Evolutionary conservation across 2,888 invertebrate genomes (phyloP).

Genomic region (Oscheius myriophilus): DNA sequence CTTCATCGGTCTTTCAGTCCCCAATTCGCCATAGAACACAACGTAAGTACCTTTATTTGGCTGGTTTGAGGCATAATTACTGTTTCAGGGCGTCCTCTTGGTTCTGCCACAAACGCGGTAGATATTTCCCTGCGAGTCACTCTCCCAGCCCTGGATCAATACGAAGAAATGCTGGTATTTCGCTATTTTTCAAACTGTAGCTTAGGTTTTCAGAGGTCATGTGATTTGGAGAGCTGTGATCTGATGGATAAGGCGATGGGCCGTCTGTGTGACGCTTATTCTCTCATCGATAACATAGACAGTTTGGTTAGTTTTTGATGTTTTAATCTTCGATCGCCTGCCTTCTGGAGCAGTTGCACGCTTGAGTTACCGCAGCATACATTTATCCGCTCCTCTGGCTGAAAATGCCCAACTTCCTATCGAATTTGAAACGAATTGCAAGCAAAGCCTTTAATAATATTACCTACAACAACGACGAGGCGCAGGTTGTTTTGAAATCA

Average conservation of each 20-base stretch:
- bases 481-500: too few relatives aligned
- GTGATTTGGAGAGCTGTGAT: slow-evolving; percentile 14
- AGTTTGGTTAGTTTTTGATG: slow-evolving; percentile 4
- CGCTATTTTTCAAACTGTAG: background rate
- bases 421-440: too few relatives aligned
- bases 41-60: background rate
- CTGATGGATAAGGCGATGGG: slow-evolving; percentile 7
- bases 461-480: too few relatives aligned
- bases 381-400: too few relatives aligned
- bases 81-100: background rate
- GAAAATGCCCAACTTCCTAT: too few relatives aligned
- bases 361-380: too few relatives aligned
- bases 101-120: too few relatives aligned
- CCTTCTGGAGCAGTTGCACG: too few relatives aligned
- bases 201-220: background rate
- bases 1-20: background rate
- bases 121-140: background rate
- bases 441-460: too few relatives aligned
- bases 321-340: background rate
- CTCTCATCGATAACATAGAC: background rate
- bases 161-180: slow-evolving; percentile 4
- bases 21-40: slow-evolving; percentile 7
- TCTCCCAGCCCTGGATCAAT: slow-evolving; percentile 1
- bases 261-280: background rate
- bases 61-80: background rate